Evolutionary conservation across 2,797 vertebrate genomes (phyloP).

Genomic region (Euthynnus affinis): DNA sequence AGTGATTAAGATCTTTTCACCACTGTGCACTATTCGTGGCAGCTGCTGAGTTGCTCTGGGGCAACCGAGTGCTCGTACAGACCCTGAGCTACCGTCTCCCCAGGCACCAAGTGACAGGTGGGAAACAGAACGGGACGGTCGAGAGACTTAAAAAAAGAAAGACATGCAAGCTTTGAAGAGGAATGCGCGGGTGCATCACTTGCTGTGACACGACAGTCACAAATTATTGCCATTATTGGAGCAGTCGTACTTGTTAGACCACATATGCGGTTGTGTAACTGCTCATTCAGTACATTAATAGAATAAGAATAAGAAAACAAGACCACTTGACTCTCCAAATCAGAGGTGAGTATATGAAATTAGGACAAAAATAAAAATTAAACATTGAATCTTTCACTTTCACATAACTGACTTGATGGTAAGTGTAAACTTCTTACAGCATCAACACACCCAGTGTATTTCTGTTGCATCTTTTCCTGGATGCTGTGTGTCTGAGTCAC

Average conservation of each 20-base stretch:
- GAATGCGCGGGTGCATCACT: background rate
- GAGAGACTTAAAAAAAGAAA: conserved; percentile 1
- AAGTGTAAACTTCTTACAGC: background rate
- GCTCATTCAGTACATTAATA: background rate
- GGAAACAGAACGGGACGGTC: conserved; percentile 10
- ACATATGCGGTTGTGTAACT: background rate
- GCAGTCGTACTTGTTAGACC: background rate
- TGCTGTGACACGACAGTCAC: background rate
- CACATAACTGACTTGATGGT: background rate
- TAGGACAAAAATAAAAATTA: too few relatives aligned
- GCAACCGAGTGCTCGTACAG: background rate
- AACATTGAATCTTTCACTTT: background rate
- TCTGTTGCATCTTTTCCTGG: conserved; percentile 19
- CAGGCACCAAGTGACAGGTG: conserved; percentile 24
- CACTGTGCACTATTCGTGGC: conserved; percentile 44
- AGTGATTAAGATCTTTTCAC: conserved; percentile 62
- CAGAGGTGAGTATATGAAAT: background rate
- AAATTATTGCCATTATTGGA: background rate
- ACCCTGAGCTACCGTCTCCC: conserved; percentile 12
- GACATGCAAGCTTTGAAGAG: background rate
- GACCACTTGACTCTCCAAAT: background rate
- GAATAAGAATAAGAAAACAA: background rate
- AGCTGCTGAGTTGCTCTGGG: conserved; percentile 28
- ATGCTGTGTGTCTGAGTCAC: conserved; percentile 35
- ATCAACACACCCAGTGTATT: conserved; percentile 6